Conservation (phyloP, 2,113 vertebrate genomes). For the Phyllostomus discolor region DNA sequence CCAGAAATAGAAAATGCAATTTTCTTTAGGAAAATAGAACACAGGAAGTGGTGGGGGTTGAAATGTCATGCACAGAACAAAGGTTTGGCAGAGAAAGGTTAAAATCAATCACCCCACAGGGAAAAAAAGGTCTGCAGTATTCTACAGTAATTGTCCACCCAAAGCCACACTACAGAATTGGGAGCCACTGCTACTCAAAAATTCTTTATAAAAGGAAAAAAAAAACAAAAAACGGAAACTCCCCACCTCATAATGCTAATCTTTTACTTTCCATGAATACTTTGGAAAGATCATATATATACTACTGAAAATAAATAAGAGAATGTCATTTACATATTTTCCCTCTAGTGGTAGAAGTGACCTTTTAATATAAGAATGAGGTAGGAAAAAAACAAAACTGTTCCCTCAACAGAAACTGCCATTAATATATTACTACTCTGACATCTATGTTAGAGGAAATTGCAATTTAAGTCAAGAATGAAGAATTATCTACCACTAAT, state of each 20-base stretch:
- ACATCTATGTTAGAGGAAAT: background rate
- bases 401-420: constrained; percentile 15
- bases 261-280: constrained; percentile 32
- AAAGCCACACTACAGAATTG: constrained; percentile 41
- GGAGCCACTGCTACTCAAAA: background rate
- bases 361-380: constrained; percentile 48
- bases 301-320: constrained; percentile 56
- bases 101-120: constrained; percentile 70
- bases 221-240: background rate
- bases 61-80: constrained; percentile 72
- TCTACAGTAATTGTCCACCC: constrained; percentile 59
- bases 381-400: background rate
- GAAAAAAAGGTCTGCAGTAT: constrained; percentile 37
- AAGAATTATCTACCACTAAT: background rate
- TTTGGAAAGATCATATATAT: constrained; percentile 45
- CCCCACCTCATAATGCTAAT: background rate
- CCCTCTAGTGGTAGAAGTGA: constrained; percentile 28
- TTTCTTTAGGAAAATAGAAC: constrained; percentile 75
- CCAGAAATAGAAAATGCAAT: constrained; percentile 78
- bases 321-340: constrained; percentile 20
- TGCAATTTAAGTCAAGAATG: background rate
- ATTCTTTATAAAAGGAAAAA: background rate
- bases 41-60: constrained; percentile 65
- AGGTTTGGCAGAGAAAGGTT: constrained; percentile 76
- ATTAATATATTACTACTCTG: background rate